These are phyloP conservation scores for Neodontobutis hainanensis DNA, from an alignment of 2,113 vertebrate species.

Conservation along the genomic window DNA sequence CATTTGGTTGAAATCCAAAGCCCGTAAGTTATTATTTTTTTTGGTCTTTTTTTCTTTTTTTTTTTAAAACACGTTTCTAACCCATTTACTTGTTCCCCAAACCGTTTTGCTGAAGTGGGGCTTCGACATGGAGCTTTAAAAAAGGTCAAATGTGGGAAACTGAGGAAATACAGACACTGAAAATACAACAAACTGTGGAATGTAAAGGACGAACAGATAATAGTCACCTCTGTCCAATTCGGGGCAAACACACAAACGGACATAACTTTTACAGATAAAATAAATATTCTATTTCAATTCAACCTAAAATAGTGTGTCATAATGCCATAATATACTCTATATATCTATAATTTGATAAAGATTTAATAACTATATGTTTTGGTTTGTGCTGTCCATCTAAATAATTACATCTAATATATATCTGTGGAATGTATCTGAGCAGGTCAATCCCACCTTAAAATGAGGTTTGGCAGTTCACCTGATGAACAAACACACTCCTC, in stretches of 20 bases:
- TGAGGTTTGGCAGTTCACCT: slow-evolving; percentile 33
- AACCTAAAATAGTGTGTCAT: slow-evolving; percentile 66
- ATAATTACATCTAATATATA: slow-evolving; percentile 63
- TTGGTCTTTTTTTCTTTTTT: background rate
- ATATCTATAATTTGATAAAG: slow-evolving; percentile 71
- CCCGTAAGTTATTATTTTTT: background rate
- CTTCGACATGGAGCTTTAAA: slow-evolving; percentile 27
- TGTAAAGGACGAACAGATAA: slow-evolving; percentile 41
- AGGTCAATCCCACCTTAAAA: slow-evolving; percentile 49
- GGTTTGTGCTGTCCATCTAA: slow-evolving; percentile 77
- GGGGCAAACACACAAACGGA: slow-evolving; percentile 39
- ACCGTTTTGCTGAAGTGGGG: slow-evolving; percentile 44
- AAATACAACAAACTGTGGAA: slow-evolving; percentile 35
- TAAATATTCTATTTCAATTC: slow-evolving; percentile 68
- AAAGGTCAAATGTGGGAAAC: slow-evolving; percentile 47
- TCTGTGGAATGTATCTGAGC: slow-evolving; percentile 57
- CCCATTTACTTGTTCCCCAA: slow-evolving; percentile 26
- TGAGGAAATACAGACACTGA: slow-evolving; percentile 26
- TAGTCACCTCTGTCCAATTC: slow-evolving; percentile 10
- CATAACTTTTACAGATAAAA: slow-evolving; percentile 54
- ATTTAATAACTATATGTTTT: slow-evolving; percentile 69
- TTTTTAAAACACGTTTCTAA: slow-evolving; percentile 7
- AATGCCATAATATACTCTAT: slow-evolving; percentile 73
- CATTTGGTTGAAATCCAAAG: slow-evolving; percentile 45
- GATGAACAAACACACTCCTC: slow-evolving; percentile 1